A percentile compares a stretch with the other conserved stretches of the same genome.
Evolutionary conservation across 2,113 vertebrate species (phyloP).

Genomic region (Prionailurus bengalensis): DNA sequence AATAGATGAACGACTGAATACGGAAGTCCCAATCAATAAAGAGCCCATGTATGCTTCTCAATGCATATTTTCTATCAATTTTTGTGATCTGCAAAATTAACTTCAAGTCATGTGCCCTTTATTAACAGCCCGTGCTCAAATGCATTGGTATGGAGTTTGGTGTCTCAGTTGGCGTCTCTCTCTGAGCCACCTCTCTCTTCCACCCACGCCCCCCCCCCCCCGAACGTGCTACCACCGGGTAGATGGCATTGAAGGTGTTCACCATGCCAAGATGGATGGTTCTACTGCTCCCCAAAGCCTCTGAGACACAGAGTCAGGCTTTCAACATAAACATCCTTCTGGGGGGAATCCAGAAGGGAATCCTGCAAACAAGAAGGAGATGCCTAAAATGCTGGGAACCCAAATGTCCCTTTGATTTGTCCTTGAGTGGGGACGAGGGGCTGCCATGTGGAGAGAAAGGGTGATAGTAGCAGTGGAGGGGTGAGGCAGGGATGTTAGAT

Average conservation of each 20-base stretch:
- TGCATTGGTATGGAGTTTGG: background rate
- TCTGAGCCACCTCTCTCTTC: background rate
- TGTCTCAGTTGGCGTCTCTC: background rate
- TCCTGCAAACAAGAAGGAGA: background rate
- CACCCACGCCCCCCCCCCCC: no score
- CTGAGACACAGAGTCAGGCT: background rate
- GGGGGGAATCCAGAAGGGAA: background rate
- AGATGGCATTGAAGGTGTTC: background rate
- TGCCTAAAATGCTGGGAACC: background rate
- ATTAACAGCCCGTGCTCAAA: background rate
- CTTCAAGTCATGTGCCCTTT: background rate
- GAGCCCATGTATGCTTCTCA: rapidly evolving
- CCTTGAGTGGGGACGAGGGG: background rate
- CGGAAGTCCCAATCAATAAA: background rate
- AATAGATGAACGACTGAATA: background rate
- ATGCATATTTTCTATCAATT: background rate
- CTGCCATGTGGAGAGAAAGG: background rate
- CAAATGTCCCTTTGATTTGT: background rate
- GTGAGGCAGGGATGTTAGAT: background rate
- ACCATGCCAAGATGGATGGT: background rate
- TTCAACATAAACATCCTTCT: background rate
- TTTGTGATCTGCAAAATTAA: background rate
- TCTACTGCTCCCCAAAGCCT: background rate
- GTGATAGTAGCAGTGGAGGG: background rate
- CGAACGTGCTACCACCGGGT: no score